A percentile compares a stretch with the other conserved stretches of the same genome.
These are phyloP conservation scores for Brienomyrus longianalis DNA, from an alignment of 2,113 vertebrate genomes.

Conservation along the genomic window DNA sequence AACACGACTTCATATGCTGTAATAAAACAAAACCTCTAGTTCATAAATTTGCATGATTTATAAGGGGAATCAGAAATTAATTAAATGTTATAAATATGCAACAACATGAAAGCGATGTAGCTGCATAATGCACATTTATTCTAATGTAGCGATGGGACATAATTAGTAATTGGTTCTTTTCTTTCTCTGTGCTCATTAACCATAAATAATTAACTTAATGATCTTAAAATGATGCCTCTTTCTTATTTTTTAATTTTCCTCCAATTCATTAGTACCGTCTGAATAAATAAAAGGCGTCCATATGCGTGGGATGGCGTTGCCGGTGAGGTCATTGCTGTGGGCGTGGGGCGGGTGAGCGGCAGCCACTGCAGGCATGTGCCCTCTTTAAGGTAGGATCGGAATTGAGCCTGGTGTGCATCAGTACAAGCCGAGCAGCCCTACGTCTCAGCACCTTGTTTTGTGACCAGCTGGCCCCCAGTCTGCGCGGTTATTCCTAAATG, in stretches of 20 bases:
- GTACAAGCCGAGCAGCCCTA: not conserved
- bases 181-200: slow-evolving; percentile 46
- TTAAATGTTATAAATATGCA: slow-evolving; percentile 57
- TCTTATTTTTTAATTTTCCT: slow-evolving; percentile 27
- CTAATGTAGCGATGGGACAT: slow-evolving; percentile 39
- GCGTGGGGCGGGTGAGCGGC: not conserved
- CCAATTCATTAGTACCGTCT: slow-evolving; percentile 18
- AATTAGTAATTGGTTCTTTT: slow-evolving; percentile 50
- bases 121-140: slow-evolving; percentile 44
- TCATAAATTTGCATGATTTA: slow-evolving; percentile 61
- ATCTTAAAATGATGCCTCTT: slow-evolving; percentile 44
- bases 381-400: not conserved
- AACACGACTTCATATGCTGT: slow-evolving; percentile 58
- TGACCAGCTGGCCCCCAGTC: not conserved
- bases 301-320: not conserved
- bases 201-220: slow-evolving; percentile 50
- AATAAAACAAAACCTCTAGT: slow-evolving; percentile 59
- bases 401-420: not conserved
- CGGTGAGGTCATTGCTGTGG: not conserved
- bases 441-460: not conserved
- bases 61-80: slow-evolving; percentile 42
- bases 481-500: not conserved
- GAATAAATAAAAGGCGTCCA: slow-evolving; percentile 3
- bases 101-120: slow-evolving; percentile 44
- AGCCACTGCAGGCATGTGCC: not conserved